These are phyloP conservation scores for Xestia ashworthii DNA, from an alignment of 2,888 invertebrate genomes.

Conservation along the genomic window DNA sequence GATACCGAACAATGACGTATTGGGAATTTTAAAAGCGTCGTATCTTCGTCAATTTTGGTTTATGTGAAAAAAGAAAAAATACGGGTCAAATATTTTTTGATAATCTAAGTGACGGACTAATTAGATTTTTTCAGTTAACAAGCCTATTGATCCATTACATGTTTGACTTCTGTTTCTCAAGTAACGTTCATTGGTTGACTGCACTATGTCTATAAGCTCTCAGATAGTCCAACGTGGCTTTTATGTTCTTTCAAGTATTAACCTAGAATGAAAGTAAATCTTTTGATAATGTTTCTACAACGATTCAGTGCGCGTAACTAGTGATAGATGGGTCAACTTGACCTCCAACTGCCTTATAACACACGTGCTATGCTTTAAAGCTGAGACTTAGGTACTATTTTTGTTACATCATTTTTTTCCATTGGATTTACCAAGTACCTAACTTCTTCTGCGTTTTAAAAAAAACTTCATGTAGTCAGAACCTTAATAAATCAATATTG, in stretches of 20 bases:
- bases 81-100: too few relatives aligned
- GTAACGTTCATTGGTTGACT: neutral
- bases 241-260: neutral
- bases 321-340: constrained; percentile 16
- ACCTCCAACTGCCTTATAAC: neutral
- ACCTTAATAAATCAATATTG: neutral
- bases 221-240: neutral
- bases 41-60: too few relatives aligned
- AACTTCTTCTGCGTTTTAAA: neutral
- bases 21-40: too few relatives aligned
- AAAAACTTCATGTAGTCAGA: neutral
- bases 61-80: too few relatives aligned
- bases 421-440: neutral
- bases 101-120: too few relatives aligned
- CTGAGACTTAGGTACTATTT: neutral
- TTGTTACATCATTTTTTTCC: neutral
- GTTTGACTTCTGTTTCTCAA: neutral
- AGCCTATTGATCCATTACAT: neutral
- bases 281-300: constrained; percentile 9
- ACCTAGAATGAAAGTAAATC: constrained; percentile 22
- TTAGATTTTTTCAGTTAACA: too few relatives aligned
- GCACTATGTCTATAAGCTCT: neutral
- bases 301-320: constrained; percentile 27
- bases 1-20: too few relatives aligned
- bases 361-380: neutral